A percentile compares a stretch with the other conserved stretches of the same genome.
phyloP scores from a whole-genome alignment of 2,888 invertebrate genomes.

The Pterostichus madidus region DNA sequence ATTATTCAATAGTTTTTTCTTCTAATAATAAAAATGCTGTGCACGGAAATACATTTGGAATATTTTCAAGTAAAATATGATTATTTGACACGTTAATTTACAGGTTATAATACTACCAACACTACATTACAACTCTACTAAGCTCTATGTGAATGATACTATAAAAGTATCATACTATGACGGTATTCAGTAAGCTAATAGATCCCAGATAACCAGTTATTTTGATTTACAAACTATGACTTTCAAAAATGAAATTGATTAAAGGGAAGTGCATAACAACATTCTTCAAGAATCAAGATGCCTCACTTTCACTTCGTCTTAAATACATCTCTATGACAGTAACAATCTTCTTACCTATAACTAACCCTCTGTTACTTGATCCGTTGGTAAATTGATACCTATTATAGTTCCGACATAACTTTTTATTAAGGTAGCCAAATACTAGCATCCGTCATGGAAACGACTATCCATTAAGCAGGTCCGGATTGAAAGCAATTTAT shows the following conservation, averaged over 20 bases:
- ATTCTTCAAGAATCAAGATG: slow-evolving; percentile 16
- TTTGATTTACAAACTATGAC: slow-evolving; percentile 46
- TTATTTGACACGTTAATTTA: too few relatives aligned
- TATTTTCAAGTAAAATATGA: too few relatives aligned
- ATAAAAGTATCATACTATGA: not conserved
- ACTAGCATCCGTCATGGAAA: slow-evolving; percentile 6
- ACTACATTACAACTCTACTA: too few relatives aligned
- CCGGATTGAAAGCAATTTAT: slow-evolving; percentile 17
- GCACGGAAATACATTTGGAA: too few relatives aligned
- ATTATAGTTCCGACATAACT: not conserved
- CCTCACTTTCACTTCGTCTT: slow-evolving; percentile 22
- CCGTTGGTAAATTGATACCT: slow-evolving; percentile 18
- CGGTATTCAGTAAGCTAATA: not conserved
- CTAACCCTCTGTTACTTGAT: not conserved
- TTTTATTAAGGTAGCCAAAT: slow-evolving; percentile 18
- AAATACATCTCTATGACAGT: slow-evolving; percentile 36
- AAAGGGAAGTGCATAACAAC: slow-evolving; percentile 8
- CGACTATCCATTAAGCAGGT: not conserved
- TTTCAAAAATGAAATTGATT: slow-evolving; percentile 46
- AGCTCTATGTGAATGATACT: not conserved
- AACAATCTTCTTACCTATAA: slow-evolving; percentile 3
- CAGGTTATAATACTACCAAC: too few relatives aligned
- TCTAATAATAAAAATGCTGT: too few relatives aligned
- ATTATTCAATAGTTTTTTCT: too few relatives aligned
- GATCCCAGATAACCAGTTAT: slow-evolving; percentile 21